Evolutionary conservation across 2,797 vertebrate species (phyloP).

Genomic region (Phoxinus dragarum): DNA sequence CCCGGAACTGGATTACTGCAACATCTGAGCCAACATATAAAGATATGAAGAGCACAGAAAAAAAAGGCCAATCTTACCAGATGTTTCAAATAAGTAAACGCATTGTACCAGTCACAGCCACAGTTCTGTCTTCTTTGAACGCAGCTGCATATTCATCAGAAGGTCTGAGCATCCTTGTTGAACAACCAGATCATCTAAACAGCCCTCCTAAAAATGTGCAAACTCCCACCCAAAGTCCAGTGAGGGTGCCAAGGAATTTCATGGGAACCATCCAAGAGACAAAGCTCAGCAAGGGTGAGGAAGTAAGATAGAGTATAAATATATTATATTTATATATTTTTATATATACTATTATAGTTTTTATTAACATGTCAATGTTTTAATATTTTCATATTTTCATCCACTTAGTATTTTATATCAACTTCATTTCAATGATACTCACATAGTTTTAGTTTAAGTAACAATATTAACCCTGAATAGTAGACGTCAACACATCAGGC

Average conservation of each 20-base stretch:
- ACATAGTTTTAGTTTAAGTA: not conserved
- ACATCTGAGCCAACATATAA: constrained; percentile 3
- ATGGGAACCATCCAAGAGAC: constrained; percentile 21
- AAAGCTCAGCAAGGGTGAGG: constrained; percentile 44
- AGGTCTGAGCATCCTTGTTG: not conserved
- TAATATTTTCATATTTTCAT: too few species aligned
- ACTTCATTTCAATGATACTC: not conserved
- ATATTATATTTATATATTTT: too few species aligned
- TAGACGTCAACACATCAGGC: not conserved
- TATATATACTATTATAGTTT: too few species aligned
- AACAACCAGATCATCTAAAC: constrained; percentile 22
- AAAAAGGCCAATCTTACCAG: constrained; percentile 23
- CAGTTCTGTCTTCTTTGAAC: constrained; percentile 1
- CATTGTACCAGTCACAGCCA: constrained; percentile 18
- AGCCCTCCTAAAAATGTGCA: constrained; percentile 24
- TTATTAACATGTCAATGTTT: too few species aligned
- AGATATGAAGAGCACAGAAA: constrained; percentile 27
- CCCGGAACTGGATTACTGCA: constrained; percentile 15
- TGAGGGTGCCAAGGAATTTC: constrained; percentile 10
- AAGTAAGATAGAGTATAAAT: not conserved
- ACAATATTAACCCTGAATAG: not conserved
- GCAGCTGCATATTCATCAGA: constrained; percentile 2
- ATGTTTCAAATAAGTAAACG: constrained; percentile 3
- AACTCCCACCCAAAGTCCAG: constrained; percentile 8
- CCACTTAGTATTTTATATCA: too few species aligned